A percentile compares a stretch with the other conserved stretches of the same genome.
Evolutionary conservation across 2,797 vertebrate species (phyloP).

Genomic region (Podarcis siculus): DNA sequence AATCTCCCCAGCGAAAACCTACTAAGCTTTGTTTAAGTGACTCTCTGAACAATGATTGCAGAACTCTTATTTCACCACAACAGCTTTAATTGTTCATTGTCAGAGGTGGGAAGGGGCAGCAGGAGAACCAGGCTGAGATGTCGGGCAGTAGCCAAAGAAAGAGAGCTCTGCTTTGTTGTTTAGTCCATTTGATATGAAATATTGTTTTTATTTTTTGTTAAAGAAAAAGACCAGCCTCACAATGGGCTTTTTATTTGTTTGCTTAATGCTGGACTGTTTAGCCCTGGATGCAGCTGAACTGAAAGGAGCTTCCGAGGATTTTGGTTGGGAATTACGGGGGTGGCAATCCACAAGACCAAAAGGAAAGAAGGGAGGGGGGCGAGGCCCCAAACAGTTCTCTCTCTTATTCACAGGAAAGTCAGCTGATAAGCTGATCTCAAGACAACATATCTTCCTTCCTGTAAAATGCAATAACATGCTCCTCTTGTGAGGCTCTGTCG

Average conservation of each 20-base stretch:
- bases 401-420: slow-evolving; percentile 78
- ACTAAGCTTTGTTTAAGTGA: slow-evolving; percentile 33
- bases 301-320: slow-evolving; percentile 52
- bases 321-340: slow-evolving; percentile 80
- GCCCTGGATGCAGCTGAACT: slow-evolving; percentile 65
- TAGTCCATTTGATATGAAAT: slow-evolving; percentile 71
- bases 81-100: slow-evolving; percentile 66
- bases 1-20: slow-evolving; percentile 12
- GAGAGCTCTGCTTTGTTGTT: slow-evolving; percentile 51
- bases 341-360: slow-evolving; percentile 71
- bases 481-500: slow-evolving; percentile 59
- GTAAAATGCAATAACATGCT: slow-evolving; percentile 72
- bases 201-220: slow-evolving; percentile 46
- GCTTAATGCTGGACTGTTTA: slow-evolving; percentile 71
- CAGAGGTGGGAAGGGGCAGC: slow-evolving; percentile 3
- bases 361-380: background rate
- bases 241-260: slow-evolving; percentile 77
- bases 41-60: slow-evolving; percentile 41
- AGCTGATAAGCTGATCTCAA: slow-evolving; percentile 78
- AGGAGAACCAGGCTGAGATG: slow-evolving; percentile 29
- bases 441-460: slow-evolving; percentile 79
- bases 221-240: slow-evolving; percentile 51
- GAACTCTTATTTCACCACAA: slow-evolving; percentile 59
- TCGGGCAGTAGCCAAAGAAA: slow-evolving; percentile 52
- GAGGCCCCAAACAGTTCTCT: slow-evolving; percentile 44